Evolutionary conservation across 1,140 invertebrate species (phyloP), one percentile per base, ranked within the genome.

Genomic region (Megathymus violae): DNA sequence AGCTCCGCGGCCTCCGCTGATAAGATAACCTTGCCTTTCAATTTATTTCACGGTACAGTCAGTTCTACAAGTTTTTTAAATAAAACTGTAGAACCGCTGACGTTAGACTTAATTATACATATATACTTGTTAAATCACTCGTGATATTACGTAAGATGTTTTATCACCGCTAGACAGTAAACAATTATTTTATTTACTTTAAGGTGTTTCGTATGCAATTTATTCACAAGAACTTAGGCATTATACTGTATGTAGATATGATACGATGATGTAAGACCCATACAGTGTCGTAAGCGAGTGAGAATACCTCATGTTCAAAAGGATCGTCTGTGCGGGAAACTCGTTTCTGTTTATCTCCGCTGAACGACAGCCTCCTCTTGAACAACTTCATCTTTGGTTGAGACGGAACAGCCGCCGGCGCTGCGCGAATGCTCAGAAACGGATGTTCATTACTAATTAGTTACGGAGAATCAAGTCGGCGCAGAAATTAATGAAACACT

Each of bases 21-120:
- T 88, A 89, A 91, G 85, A 91, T 89, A 91, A 89, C 88, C 88
- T 89, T 88, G 88, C 77, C 78, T 87, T 82, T 74, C 82, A 89
- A 88, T 87, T 91, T 86, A 78, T 81, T 88, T 80, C 66, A 71
- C 75, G 67, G 27, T 14, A 41, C 59, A 48, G 62, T 62, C 51
- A 63, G 14, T 52, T 44, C 64, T 62, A 72, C 62, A 74, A 75
- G 74, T 71, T 74, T 52, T 51, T 43, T 62, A 62, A 70, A 78
- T 70, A 70, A 65, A 69, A 78, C 60, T 64, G n/a, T n/a, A n/a
- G n/a, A n/a, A n/a, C 52, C 43, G 60, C 52, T 63, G 47, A 67
- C 50, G 64, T 61, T 65, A 66, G 14, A 25, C 25, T 31, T 59
- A 34, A 59, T 59, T 59, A 59, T 59, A 14, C 38, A 27, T 34